Evolutionary conservation across 2,888 invertebrate species (phyloP), one percentile per base, ranked within the genome.

Genomic region (Catocala sponsa): DNA sequence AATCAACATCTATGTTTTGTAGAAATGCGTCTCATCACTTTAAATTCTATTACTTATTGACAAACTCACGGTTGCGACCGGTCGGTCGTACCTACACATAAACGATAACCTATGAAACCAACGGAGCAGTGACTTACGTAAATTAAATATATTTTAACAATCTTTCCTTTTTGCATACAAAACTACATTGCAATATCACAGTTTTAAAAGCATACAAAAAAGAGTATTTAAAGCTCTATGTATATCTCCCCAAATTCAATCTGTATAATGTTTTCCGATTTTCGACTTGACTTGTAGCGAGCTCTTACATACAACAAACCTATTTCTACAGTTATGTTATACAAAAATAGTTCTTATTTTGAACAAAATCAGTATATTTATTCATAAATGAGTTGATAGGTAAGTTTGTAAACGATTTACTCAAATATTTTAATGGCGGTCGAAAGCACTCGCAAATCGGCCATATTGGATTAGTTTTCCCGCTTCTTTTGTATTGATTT

Each of bases 231-330:
- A 15, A 25, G 61, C 89, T 87, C 87, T 79, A 65, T 83, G 74
- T 13, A 70, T 55, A 66, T 84, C 80, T 70, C 25, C 7, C 55
- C 53, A 70, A 83, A 87, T 89, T 90, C 87, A 90, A 90, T 90
- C 88, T 88, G 84, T 88, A 84, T 89, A 89, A 90, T 89, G 90
- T 88, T 89, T 89, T 84, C 82, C 84, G 86, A 89, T 88, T 89
- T 86, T 84, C 86, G 84, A 85, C 88, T 88, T 89, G 88, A 87
- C 89, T 89, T 89, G 89, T 84, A 87, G 87, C 84, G 78, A 79
- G 78, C 78, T 79, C 82, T 85, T 81, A 78, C 70, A 74, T 66
- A 68, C 44, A 70, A 59, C 82, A 70, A 80, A 60, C 50, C 52
- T 78, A 54, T 65, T 53, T 65, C 64, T 73, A 38, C 55, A 32